Base-by-base conservation (phyloP, 1,140 invertebrate species). In the Popillia japonica region DNA sequence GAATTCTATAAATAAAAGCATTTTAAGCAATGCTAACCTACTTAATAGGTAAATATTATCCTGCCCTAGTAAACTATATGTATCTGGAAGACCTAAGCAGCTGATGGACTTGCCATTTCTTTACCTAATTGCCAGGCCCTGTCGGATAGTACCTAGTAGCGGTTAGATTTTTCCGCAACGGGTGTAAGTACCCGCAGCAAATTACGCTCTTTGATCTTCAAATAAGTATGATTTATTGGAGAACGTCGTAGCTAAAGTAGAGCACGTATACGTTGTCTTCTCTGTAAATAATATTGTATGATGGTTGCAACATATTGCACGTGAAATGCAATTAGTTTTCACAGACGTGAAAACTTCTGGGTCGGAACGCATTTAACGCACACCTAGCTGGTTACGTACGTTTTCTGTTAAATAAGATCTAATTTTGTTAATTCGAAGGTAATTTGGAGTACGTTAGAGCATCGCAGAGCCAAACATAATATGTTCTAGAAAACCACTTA, bases 191-290 rank as follows among this genome's bases (percentile, higher is more conserved):
- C 22, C 22, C 61, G 61, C 4, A 68, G 61, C 61, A 68, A 68
- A 68, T 68, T 68, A 27, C 22, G 61, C 7, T 68, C 61, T 68
- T 68, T 68, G 61, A 68, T 68, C 61, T 68, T 68, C 61, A 68
- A 68, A 68, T 68, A 27, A 68, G 61, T 68, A 11, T 68, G 61
- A 68, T 68, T 68, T 68, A 68, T 68, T 34, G 61, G n/a, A 22
- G 61, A 34, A 68, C 8, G 61, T 14, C 22, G 4, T 20, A 68
- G n/a, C 22, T 68, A 34, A 68, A 27, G 4, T 68, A 22, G 61
- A 68, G 22, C 61, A 22, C 22, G 61, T 68, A 68, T 22, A 68
- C 61, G 4, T 34, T 68, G 61, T 68, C 20, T 27, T 68, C 61
- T 68, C 61, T 34, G 61, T 34, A 68, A 68, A 68, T 61, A 61